Conservation (phyloP, 30 jellyfish, hydroid and myxozoan species). For the Rhopilema esculentum region DNA sequence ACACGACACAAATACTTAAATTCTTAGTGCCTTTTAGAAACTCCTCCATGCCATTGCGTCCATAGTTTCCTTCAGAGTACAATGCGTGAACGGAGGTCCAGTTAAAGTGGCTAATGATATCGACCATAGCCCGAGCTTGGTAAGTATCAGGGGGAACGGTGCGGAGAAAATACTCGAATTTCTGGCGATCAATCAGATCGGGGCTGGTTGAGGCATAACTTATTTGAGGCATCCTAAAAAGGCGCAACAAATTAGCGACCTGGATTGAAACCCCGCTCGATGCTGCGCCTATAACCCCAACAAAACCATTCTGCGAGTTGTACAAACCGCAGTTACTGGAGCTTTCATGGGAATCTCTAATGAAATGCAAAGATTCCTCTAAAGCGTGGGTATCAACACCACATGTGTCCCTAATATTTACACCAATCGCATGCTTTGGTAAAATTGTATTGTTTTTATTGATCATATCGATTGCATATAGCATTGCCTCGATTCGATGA, state of each 20-base stretch:
- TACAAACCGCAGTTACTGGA: slow-evolving; percentile 32
- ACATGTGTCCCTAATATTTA: slow-evolving; percentile 76
- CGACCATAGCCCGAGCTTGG: slow-evolving; percentile 85
- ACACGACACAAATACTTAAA: slow-evolving; percentile 61
- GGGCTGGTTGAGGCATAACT: slow-evolving; percentile 92
- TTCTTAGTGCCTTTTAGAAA: slow-evolving; percentile 43
- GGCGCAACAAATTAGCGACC: slow-evolving; percentile 84
- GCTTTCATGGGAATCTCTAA: slow-evolving; percentile 14
- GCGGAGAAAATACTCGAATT: slow-evolving; percentile 75
- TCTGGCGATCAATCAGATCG: slow-evolving; percentile 72
- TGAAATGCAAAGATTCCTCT: slow-evolving; percentile 68
- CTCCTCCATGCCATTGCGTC: slow-evolving; percentile 83
- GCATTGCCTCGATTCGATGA: slow-evolving; percentile 88
- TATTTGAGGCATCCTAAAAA: slow-evolving; percentile 80
- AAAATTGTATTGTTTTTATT: slow-evolving; percentile 41
- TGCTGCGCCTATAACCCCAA: slow-evolving; percentile 92
- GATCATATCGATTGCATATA: slow-evolving; percentile 79
- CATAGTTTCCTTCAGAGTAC: slow-evolving; percentile 85
- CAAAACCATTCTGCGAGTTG: slow-evolving; percentile 5
- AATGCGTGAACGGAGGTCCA: slow-evolving; percentile 79
- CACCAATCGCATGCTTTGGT: slow-evolving; percentile 54
- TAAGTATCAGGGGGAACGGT: slow-evolving; percentile 93
- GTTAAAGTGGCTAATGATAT: slow-evolving; percentile 38
- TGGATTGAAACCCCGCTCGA: slow-evolving; percentile 77
- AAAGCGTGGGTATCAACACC: slow-evolving; percentile 79